Percentiles rank a stretch among this genome's conserved stretches.
Evolutionary conservation across 2,113 vertebrate genomes (phyloP).

Genomic region (Elachura formosa): DNA sequence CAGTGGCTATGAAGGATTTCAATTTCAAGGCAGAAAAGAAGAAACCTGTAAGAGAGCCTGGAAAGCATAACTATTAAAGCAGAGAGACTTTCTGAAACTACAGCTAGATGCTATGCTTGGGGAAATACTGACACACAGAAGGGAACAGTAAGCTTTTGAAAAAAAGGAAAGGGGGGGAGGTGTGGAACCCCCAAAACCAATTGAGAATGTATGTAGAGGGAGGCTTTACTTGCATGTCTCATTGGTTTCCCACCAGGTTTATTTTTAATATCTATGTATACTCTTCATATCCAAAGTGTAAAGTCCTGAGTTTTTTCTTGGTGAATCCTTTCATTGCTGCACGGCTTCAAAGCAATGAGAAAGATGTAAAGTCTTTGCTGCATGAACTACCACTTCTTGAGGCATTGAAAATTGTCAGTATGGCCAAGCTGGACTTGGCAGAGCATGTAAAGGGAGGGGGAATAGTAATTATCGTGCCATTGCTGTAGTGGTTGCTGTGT

Average conservation of each 20-base stretch:
- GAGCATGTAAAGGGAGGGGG: neutral
- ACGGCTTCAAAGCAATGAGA: neutral
- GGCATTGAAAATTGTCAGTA: neutral
- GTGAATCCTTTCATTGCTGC: neutral
- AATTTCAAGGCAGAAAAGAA: neutral
- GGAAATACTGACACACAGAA: neutral
- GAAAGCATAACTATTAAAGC: neutral
- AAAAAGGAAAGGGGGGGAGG: fast-evolving
- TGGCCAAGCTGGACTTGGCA: neutral
- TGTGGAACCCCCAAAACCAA: neutral
- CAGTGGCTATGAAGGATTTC: neutral
- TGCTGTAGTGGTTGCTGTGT: neutral
- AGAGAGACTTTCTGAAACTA: neutral
- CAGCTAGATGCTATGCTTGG: neutral
- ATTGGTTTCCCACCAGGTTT: neutral
- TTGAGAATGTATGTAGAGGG: neutral
- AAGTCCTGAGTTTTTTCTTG: neutral
- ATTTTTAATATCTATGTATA: neutral
- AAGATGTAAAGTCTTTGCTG: neutral
- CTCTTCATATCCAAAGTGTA: neutral
- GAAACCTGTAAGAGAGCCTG: neutral
- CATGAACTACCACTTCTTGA: neutral
- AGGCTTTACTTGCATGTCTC: neutral
- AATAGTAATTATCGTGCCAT: fast-evolving
- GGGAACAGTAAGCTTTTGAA: neutral